Conservation (phyloP, 2,888 invertebrate species). For the Mactromeris polynyma region DNA sequence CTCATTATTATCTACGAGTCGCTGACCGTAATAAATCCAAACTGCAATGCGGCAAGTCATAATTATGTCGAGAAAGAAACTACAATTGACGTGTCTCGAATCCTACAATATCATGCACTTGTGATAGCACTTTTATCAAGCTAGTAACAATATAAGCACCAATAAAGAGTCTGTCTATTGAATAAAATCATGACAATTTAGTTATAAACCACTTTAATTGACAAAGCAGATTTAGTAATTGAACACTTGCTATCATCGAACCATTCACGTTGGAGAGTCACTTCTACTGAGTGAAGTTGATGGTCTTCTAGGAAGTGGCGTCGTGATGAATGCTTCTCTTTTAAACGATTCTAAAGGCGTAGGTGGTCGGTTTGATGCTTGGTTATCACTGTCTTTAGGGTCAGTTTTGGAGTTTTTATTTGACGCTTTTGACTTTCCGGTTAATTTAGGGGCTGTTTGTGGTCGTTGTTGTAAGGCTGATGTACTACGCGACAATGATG, state of each 20-base stretch:
- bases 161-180: neutral
- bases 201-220: neutral
- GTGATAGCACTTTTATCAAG: neutral
- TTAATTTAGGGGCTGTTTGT: constrained; percentile 24
- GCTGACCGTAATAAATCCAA: no score
- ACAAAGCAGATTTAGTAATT: neutral
- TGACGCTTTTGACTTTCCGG: constrained; percentile 1
- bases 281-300: constrained; percentile 22
- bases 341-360: constrained; percentile 22
- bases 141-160: neutral
- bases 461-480: constrained; percentile 1
- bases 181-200: neutral
- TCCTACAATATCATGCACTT: neutral
- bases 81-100: neutral
- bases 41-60: no score
- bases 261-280: constrained; percentile 1
- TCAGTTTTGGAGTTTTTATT: neutral
- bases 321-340: constrained; percentile 24
- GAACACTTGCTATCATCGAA: neutral
- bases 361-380: neutral
- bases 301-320: constrained; percentile 24
- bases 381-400: neutral
- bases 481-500: neutral
- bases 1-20: no score
- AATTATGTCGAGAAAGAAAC: no score